Evolutionary conservation across 2,797 vertebrate genomes (phyloP).

Genomic region (Vespertilio murinus): DNA sequence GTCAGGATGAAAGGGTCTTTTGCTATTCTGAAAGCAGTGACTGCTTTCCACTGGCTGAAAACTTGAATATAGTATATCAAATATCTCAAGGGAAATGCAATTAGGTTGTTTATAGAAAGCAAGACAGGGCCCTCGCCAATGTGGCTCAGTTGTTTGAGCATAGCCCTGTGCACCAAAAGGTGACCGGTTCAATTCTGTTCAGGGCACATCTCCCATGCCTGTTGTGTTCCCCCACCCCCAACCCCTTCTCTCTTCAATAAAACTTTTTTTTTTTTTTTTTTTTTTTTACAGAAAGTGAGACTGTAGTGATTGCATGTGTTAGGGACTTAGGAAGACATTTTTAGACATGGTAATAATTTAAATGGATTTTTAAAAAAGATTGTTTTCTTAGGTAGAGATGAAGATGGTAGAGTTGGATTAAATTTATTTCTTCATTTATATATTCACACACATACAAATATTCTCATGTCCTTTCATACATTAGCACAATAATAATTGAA

Average conservation of each 20-base stretch:
- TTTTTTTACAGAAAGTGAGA: neutral
- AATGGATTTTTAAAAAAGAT: neutral
- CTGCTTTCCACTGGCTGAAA: neutral
- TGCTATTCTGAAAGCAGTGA: constrained; percentile 21
- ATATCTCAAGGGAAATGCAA: neutral
- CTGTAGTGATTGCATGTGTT: neutral
- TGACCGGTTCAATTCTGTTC: neutral
- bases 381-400: constrained; percentile 8
- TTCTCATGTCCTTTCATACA: neutral
- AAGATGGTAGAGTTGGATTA: too few species aligned
- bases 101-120: neutral
- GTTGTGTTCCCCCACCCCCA: too few species aligned
- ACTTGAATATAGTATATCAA: neutral
- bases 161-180: neutral
- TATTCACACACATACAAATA: neutral
- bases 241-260: neutral
- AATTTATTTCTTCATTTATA: neutral
- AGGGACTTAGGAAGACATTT: neutral
- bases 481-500: neutral
- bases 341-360: constrained; percentile 19
- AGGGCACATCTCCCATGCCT: too few species aligned
- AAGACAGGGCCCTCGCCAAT: neutral
- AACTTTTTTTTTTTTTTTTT: neutral
- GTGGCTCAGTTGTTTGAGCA: neutral
- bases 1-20: neutral